Evolutionary conservation across 2,888 invertebrate species (phyloP).

Genomic region (Alviniconcha strummeri): DNA sequence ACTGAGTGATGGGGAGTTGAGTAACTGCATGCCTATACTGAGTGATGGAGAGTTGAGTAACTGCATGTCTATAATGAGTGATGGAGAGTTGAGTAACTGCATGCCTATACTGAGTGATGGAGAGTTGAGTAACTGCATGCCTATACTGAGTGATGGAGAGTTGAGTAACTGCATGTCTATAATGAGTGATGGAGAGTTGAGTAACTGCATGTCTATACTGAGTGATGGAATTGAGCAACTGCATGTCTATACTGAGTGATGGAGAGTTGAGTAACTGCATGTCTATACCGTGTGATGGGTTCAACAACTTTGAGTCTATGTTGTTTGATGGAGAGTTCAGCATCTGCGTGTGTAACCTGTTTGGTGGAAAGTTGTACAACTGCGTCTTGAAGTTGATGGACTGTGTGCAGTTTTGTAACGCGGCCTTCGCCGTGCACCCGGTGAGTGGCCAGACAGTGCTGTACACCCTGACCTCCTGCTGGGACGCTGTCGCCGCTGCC

Average conservation of each 20-base stretch:
- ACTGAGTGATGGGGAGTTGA: too few relatives aligned
- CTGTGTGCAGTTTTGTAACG: neutral
- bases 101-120: too few relatives aligned
- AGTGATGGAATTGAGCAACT: too few relatives aligned
- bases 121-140: too few relatives aligned
- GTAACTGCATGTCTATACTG: too few relatives aligned
- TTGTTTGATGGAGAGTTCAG: neutral
- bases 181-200: too few relatives aligned
- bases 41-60: too few relatives aligned
- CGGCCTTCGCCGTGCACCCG: neutral
- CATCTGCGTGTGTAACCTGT: neutral
- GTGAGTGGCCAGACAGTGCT: neutral
- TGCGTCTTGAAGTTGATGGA: neutral
- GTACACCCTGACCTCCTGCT: neutral
- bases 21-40: too few relatives aligned
- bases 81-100: too few relatives aligned
- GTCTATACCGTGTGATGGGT: neutral
- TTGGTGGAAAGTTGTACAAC: neutral
- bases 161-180: too few relatives aligned
- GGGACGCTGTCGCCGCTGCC: neutral
- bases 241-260: neutral
- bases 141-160: too few relatives aligned
- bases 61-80: too few relatives aligned
- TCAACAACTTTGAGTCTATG: neutral
- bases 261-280: neutral